Base-by-base conservation (phyloP, 2,113 vertebrate genomes). In the Tragelaphus imberbis region DNA sequence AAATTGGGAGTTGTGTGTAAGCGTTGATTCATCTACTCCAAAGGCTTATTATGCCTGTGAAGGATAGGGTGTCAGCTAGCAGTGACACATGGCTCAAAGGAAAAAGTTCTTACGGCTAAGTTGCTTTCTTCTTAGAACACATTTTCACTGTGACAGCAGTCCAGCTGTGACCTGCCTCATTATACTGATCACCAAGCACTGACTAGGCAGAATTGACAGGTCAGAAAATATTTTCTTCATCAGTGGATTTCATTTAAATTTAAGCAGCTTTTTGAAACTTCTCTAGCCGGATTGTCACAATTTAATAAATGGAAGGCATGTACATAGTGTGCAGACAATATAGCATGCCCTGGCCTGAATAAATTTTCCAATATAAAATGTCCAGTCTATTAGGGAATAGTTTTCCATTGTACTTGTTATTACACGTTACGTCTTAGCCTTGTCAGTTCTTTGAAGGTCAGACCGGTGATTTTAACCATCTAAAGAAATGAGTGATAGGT, bases 201-300 rank as follows among this genome's bases (percentile, higher is more conserved):
- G 71, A 15, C 44, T 53, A 49, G 33, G 63, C 13, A 96, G 87
- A 91, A 59, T 33, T 49, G 53, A 65, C 40, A 23, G 19, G 25
- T 81, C 75, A 90, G 80, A 84, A 90, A 81, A 82, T 71, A 82
- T 27, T 94, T 95, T 82, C 71, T 84, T 88, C 14, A 84, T 63
- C 65, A 90, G 10, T 94, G 40, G 53, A 87, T 88, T 90, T 95
- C 19, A 28, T 95, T 91, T 95, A 95, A 58, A 77, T 88, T 92
- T 17, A 68, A 91, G 56, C n/a, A 75, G 27, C 79, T 89, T 81
- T 59, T 53, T 84, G 40, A 87, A 87, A 59, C 36, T 65, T 51
- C 8, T 84, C 59, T 95, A 85, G 40, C 58, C 79, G 7, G 59
- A 65, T 91, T 91, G 94, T 80, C 36, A 90, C 61, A 96, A 58